A percentile compares a stretch with the other conserved stretches of the same genome.
These are phyloP conservation scores for Bombus superbus DNA, from an alignment of 1,140 invertebrate genomes.

Conservation along the genomic window DNA sequence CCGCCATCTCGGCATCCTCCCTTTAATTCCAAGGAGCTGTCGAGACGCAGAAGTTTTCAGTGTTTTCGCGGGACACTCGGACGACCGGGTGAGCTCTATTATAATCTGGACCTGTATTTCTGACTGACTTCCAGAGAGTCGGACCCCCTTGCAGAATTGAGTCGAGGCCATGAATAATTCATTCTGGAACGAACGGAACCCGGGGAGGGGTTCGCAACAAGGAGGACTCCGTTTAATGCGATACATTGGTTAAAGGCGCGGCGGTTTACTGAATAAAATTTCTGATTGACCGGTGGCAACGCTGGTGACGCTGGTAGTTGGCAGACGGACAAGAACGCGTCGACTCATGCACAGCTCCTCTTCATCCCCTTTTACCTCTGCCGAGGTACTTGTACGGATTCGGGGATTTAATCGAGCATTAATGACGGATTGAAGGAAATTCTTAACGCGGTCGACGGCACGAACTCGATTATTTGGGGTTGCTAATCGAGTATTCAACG, in stretches of 20 bases:
- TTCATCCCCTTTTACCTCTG: slow-evolving; percentile 10
- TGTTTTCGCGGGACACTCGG: slow-evolving; percentile 61
- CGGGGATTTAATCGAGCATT: slow-evolving; percentile 45
- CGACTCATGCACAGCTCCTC: slow-evolving; percentile 59
- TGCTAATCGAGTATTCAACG: slow-evolving; percentile 25
- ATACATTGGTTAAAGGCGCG: slow-evolving; percentile 77
- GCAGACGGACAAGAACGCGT: slow-evolving; percentile 70
- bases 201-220: slow-evolving; percentile 56
- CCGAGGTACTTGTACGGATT: slow-evolving; percentile 40
- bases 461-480: neutral
- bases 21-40: slow-evolving; percentile 21
- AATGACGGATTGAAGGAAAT: slow-evolving; percentile 51
- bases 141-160: slow-evolving; percentile 77
- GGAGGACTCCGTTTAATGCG: slow-evolving; percentile 76
- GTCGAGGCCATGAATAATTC: slow-evolving; percentile 78
- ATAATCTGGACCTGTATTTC: slow-evolving; percentile 75
- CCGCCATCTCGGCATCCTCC: slow-evolving; percentile 52
- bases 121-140: slow-evolving; percentile 74
- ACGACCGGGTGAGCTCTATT: slow-evolving; percentile 66
- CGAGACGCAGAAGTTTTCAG: slow-evolving; percentile 21
- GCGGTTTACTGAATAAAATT: slow-evolving; percentile 78
- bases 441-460: slow-evolving; percentile 26
- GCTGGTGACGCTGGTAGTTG: slow-evolving; percentile 66
- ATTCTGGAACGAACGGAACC: slow-evolving; percentile 55
- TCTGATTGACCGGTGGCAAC: slow-evolving; percentile 77